These are phyloP conservation scores for Sesia bembeciformis DNA, from an alignment of 2,888 invertebrate genomes.

Conservation along the genomic window DNA sequence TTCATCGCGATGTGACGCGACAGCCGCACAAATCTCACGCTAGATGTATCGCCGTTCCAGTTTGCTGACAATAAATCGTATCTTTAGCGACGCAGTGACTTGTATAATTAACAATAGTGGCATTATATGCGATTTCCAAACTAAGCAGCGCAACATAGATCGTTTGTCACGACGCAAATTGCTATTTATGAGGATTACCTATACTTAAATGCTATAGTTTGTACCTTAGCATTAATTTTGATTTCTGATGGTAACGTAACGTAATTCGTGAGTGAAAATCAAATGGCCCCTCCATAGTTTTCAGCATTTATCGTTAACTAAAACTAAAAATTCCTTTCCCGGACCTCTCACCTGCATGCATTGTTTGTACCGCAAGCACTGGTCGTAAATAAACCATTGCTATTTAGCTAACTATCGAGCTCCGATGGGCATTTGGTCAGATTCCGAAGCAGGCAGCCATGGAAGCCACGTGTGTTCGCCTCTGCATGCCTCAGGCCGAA, in stretches of 20 bases:
- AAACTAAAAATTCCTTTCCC: slow-evolving; percentile 24
- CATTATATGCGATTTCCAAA: slow-evolving; percentile 71
- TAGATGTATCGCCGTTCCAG: slow-evolving; percentile 57
- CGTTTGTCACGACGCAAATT: slow-evolving; percentile 69
- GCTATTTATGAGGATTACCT: slow-evolving; percentile 69
- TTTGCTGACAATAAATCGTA: slow-evolving; percentile 67
- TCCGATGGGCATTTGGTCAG: slow-evolving; percentile 70
- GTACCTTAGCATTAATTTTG: slow-evolving; percentile 1
- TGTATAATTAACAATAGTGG: slow-evolving; percentile 70
- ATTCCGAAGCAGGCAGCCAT: slow-evolving; percentile 61
- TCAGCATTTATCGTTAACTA: slow-evolving; percentile 4
- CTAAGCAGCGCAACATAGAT: slow-evolving; percentile 49
- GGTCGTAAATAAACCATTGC: slow-evolving; percentile 62
- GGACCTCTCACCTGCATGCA: slow-evolving; percentile 26
- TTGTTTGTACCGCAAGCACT: slow-evolving; percentile 27
- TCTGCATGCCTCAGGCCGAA: slow-evolving; percentile 56
- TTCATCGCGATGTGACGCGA: slow-evolving; percentile 32
- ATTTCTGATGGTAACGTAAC: slow-evolving; percentile 7
- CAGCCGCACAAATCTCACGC: slow-evolving; percentile 49
- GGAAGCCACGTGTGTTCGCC: slow-evolving; percentile 67
- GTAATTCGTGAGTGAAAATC: neutral
- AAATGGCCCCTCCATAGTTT: neutral
- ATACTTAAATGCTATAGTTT: slow-evolving; percentile 32
- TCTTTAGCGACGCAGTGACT: slow-evolving; percentile 66
- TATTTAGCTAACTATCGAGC: slow-evolving; percentile 65